A percentile compares a stretch with the other conserved stretches of the same genome.
Conservation (phyloP, 2,797 vertebrate species). For the Masticophis lateralis region DNA sequence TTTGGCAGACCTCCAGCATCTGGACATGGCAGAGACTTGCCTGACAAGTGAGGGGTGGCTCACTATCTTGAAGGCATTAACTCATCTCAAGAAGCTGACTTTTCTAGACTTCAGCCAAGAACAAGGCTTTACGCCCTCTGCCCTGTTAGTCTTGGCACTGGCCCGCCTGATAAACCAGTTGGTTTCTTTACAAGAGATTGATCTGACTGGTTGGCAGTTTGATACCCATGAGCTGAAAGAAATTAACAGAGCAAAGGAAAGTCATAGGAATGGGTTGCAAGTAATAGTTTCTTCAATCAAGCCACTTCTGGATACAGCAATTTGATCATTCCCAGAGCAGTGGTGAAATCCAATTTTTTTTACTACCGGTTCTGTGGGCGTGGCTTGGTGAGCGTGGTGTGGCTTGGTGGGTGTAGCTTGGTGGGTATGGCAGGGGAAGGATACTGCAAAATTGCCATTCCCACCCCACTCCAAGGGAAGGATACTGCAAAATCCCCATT, state of each 20-base stretch:
- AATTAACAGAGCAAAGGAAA: slow-evolving; percentile 46
- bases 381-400: too few relatives aligned
- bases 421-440: too few relatives aligned
- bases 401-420: too few relatives aligned
- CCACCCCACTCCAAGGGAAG: too few relatives aligned
- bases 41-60: slow-evolving; percentile 59
- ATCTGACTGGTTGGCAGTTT: slow-evolving; percentile 58
- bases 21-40: slow-evolving; percentile 59
- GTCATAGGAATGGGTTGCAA: slow-evolving; percentile 46
- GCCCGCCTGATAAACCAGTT: slow-evolving; percentile 48
- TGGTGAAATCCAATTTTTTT: too few relatives aligned
- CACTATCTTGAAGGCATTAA: slow-evolving; percentile 45
- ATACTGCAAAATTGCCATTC: too few relatives aligned
- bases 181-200: slow-evolving; percentile 50
- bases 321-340: not conserved
- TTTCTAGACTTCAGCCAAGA: slow-evolving; percentile 60
- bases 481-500: too few relatives aligned
- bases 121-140: slow-evolving; percentile 42
- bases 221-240: slow-evolving; percentile 51
- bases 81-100: slow-evolving; percentile 52
- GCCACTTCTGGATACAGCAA: not conserved
- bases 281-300: slow-evolving; percentile 42
- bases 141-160: slow-evolving; percentile 54
- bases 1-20: slow-evolving; percentile 51
- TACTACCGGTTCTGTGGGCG: too few relatives aligned